Evolutionary conservation across 2,113 vertebrate genomes (phyloP).

Genomic region (Terrapene triunguis): DNA sequence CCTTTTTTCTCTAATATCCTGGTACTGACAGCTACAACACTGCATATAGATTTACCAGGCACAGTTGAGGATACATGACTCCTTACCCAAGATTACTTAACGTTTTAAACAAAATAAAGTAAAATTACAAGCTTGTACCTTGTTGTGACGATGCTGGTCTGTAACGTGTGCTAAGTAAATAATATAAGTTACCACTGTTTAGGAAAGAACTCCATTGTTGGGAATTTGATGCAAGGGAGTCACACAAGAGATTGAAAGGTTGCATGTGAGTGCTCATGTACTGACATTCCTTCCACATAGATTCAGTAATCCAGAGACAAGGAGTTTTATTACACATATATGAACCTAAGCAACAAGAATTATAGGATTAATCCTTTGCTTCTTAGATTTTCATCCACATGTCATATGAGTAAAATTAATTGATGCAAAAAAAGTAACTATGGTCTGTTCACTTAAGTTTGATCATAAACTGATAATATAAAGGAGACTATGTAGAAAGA

Average conservation of each 20-base stretch:
- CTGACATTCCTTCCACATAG: conserved; percentile 74
- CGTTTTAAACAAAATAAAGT: not conserved
- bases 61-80: not conserved
- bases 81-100: not conserved
- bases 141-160: not conserved
- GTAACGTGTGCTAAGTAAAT: conserved; percentile 48
- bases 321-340: not conserved
- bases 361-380: not conserved
- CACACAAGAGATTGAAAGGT: conserved; percentile 64
- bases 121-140: not conserved
- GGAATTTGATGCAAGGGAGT: conserved; percentile 54
- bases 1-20: not conserved
- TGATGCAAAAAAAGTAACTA: not conserved
- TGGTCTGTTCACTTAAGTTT: not conserved
- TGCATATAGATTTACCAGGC: not conserved
- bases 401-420: not conserved
- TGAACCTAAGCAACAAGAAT: conserved; percentile 3
- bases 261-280: conserved; percentile 56
- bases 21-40: not conserved
- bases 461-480: not conserved
- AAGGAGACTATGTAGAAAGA: not conserved
- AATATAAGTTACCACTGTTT: conserved; percentile 15
- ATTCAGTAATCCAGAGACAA: conserved; percentile 51
- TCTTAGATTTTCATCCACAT: not conserved
- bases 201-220: conserved; percentile 71